These are phyloP conservation scores for Pseudochirops corinnae DNA, from an alignment of 2,797 vertebrate species.

Conservation along the genomic window DNA sequence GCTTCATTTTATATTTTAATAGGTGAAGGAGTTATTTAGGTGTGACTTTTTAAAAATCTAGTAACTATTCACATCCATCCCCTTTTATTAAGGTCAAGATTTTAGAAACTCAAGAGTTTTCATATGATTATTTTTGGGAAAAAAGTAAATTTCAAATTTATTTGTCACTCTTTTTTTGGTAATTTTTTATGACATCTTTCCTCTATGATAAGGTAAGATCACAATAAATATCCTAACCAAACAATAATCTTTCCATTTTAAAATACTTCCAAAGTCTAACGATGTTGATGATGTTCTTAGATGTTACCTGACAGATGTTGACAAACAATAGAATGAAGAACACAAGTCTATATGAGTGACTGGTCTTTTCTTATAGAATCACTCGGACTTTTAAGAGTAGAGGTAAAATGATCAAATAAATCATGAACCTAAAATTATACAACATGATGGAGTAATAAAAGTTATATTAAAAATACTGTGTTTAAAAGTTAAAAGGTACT, in stretches of 20 bases:
- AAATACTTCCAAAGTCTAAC: background rate
- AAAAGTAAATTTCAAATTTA: background rate
- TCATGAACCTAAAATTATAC: background rate
- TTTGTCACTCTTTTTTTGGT: background rate
- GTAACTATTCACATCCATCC: background rate
- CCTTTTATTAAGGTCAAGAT: background rate
- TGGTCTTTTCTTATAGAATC: background rate
- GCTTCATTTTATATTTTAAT: conserved; percentile 34
- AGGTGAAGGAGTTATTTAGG: background rate
- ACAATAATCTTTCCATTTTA: background rate
- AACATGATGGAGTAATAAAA: background rate
- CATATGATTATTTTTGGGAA: background rate
- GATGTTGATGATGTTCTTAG: background rate
- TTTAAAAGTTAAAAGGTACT: background rate
- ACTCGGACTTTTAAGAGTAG: background rate
- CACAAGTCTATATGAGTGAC: background rate
- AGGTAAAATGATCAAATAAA: background rate
- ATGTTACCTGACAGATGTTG: background rate
- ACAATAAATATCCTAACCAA: background rate
- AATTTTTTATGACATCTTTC: background rate
- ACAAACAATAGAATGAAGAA: background rate
- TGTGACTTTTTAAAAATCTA: conserved; percentile 21
- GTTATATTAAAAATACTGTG: background rate
- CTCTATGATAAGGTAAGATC: background rate
- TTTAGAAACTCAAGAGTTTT: conserved; percentile 17